Evolutionary conservation across 2,113 vertebrate genomes (phyloP).

Genomic region (Zonotrichia leucophrys): DNA sequence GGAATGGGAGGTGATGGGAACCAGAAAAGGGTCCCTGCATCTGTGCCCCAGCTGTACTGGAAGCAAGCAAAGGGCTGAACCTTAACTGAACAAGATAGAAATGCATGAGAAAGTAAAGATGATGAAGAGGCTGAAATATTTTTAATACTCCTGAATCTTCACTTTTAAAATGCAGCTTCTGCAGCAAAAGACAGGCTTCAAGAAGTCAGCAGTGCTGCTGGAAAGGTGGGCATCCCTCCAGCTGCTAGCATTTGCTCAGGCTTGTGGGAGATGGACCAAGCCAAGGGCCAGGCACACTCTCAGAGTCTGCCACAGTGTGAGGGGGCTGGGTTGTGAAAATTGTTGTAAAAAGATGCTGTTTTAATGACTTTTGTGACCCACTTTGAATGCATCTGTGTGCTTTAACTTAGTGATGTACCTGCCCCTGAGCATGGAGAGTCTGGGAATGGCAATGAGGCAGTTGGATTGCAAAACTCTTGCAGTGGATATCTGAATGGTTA

Average conservation of each 20-base stretch:
- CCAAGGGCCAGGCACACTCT: not conserved
- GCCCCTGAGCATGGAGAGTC: not conserved
- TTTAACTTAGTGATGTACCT: not conserved
- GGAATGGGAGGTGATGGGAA: not conserved
- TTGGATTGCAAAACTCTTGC: not conserved
- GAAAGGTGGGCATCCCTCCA: not conserved
- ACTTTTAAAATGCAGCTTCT: not conserved
- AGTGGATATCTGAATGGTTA: not conserved
- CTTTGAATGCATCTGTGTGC: not conserved
- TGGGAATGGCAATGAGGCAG: not conserved
- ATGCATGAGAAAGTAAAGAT: not conserved
- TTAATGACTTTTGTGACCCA: not conserved
- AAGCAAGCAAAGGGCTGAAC: not conserved
- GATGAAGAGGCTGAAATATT: constrained; percentile 45
- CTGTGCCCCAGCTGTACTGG: not conserved
- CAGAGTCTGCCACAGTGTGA: not conserved
- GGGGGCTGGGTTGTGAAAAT: not conserved
- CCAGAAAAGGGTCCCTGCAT: not conserved
- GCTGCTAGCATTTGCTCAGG: not conserved
- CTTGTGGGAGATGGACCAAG: not conserved
- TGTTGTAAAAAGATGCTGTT: not conserved
- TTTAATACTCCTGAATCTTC: constrained; percentile 49
- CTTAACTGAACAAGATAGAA: not conserved
- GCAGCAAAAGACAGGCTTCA: not conserved
- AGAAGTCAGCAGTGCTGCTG: constrained; percentile 38